Conservation (phyloP, 2,113 vertebrate species). For the Scopus umbretta region DNA sequence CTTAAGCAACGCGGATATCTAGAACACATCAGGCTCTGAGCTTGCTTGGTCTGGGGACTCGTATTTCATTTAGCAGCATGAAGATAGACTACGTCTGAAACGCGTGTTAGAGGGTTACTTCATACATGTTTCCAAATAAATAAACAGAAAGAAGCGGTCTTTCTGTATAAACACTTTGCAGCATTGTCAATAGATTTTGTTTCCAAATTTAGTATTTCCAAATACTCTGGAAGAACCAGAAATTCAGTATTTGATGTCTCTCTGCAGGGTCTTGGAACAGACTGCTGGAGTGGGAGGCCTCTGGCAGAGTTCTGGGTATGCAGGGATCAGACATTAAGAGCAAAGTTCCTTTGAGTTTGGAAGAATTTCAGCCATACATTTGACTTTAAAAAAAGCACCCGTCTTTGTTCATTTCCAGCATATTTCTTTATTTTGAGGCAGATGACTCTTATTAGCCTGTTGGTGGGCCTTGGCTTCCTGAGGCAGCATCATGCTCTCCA, state of each 20-base stretch:
- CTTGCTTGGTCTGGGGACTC: not conserved
- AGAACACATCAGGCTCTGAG: not conserved
- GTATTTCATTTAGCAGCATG: not conserved
- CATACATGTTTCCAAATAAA: not conserved
- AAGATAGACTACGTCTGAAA: not conserved
- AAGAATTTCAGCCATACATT: not conserved
- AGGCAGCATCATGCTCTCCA: not conserved
- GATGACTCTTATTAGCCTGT: not conserved
- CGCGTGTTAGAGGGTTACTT: not conserved
- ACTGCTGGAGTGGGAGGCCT: not conserved
- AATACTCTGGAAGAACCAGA: not conserved
- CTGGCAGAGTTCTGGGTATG: not conserved
- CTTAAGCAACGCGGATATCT: not conserved
- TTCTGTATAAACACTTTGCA: not conserved
- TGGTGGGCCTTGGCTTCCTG: not conserved
- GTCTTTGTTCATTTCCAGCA: not conserved
- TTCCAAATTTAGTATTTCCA: not conserved
- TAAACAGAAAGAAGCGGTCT: not conserved
- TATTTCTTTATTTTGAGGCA: constrained; percentile 1
- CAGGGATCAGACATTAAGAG: not conserved
- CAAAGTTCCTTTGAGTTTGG: constrained; percentile 10
- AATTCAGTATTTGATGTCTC: not conserved
- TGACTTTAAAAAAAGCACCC: not conserved
- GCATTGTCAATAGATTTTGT: not conserved
- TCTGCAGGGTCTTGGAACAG: not conserved